Conservation (phyloP, 2,113 vertebrate species). For the Gobius niger region DNA sequence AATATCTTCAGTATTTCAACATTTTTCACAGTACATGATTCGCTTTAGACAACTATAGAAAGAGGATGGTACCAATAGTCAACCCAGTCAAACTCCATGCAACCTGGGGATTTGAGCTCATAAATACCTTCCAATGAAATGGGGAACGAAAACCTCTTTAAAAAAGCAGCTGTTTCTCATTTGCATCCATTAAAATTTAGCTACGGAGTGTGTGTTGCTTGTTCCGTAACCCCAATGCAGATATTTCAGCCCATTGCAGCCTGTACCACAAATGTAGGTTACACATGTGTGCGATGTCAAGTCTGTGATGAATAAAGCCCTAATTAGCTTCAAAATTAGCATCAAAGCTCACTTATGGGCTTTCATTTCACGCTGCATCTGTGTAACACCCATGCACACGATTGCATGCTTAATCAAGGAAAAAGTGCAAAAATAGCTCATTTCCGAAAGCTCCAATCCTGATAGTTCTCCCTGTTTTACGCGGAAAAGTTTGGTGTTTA, state of each 20-base stretch:
- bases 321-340: slow-evolving; percentile 27
- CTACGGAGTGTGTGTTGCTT: not conserved
- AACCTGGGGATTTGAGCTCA: no score
- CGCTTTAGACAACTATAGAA: no score
- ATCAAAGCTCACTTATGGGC: slow-evolving; percentile 10
- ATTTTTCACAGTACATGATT: no score
- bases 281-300: slow-evolving; percentile 2
- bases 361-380: not conserved
- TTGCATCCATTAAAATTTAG: not conserved
- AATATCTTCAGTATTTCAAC: no score
- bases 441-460: not conserved
- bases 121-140: no score
- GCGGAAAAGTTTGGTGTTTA: slow-evolving; percentile 5
- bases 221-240: not conserved
- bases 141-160: no score
- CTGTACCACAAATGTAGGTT: slow-evolving; percentile 9
- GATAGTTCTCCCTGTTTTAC: not conserved
- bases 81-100: no score
- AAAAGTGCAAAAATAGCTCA: slow-evolving; percentile 4
- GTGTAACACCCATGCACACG: not conserved
- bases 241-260: not conserved
- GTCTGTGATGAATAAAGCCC: not conserved
- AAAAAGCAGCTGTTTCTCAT: not conserved
- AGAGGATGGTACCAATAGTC: no score
- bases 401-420: not conserved